Evolutionary conservation across 2,113 vertebrate genomes (phyloP).

Genomic region (Sturnira hondurensis): DNA sequence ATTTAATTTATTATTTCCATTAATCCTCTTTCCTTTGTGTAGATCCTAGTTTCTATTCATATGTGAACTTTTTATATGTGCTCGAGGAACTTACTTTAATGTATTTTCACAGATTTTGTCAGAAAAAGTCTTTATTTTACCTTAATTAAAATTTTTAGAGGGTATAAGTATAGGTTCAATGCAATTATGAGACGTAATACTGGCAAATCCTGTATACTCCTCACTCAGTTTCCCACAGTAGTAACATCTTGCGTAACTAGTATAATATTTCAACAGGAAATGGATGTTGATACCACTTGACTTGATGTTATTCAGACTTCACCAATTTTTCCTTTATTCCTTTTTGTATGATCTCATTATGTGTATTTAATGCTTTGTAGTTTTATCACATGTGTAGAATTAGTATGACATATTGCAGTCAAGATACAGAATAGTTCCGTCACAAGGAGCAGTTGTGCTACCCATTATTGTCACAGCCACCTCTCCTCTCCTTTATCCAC

Average conservation of each 20-base stretch:
- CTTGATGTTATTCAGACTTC: background rate
- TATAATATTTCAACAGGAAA: too few species aligned
- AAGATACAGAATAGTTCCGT: background rate
- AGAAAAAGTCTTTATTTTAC: too few species aligned
- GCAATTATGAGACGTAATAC: too few species aligned
- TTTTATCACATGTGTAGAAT: background rate
- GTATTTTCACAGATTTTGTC: too few species aligned
- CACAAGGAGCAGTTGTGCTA: background rate
- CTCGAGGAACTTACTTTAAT: background rate
- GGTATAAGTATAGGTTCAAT: background rate
- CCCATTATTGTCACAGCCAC: background rate
- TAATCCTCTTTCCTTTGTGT: background rate
- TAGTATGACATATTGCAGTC: background rate
- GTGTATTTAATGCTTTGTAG: background rate
- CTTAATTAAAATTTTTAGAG: background rate
- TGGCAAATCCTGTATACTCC: too few species aligned
- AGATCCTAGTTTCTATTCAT: background rate
- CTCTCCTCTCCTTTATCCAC: background rate
- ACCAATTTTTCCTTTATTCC: background rate
- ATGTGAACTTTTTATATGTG: background rate
- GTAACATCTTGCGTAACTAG: too few species aligned
- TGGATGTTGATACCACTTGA: background rate
- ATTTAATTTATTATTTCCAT: background rate
- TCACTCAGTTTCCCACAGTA: too few species aligned
- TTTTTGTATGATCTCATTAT: background rate